Base-by-base conservation (phyloP, 2,797 vertebrate species). In the Dipus sagitta region DNA sequence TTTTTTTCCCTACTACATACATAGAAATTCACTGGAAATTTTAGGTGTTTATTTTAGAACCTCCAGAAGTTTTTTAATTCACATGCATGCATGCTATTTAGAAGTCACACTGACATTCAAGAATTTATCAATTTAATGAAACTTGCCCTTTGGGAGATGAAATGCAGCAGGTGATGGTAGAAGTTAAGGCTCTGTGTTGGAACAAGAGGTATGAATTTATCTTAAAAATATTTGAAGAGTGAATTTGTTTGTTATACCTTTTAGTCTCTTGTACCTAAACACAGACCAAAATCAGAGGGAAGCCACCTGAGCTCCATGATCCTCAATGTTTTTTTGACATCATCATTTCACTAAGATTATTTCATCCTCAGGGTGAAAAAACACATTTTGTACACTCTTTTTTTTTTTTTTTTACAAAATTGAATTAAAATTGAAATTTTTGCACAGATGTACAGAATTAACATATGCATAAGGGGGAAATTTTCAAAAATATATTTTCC, bases 141-240 rank as follows among this genome's bases (percentile, higher is more conserved):
- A 87, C 47, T 58, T 92, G 79, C 62, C 83, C 38, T 85, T 96
- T 70, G 64, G 68, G 65, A 96, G 74, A 95, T 95, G 84, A 92
- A 90, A 76, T 88, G n/a, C 21, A 96, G 70, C 93, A 93, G 65
- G 83, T 84, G 82, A 20, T 88, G 86, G 84, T 62, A 84, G 87
- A 94, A 94, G 71, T 92, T 86, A 90, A 62, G 67, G 47, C 70
- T 88, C 79, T 32, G 6, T 60, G 77, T 58, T 94, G 79, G 86
- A 94, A 94, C 71, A 62, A 62, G 75, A 97, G 38, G 93, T 28
- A 74, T 12, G 18, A 21, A 74, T 81, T 94, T 96, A 94, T 94
- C 86, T 95, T 91, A 95, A 88, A 88, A 30, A 42, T 78, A 77
- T 14, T 88, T 82, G 42, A 88, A 89, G 72, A 76, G 71, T 68